A percentile compares a stretch with the other conserved stretches of the same genome.
phyloP scores from a whole-genome alignment of 2,797 vertebrate species.

The Lithobates pipiens region DNA sequence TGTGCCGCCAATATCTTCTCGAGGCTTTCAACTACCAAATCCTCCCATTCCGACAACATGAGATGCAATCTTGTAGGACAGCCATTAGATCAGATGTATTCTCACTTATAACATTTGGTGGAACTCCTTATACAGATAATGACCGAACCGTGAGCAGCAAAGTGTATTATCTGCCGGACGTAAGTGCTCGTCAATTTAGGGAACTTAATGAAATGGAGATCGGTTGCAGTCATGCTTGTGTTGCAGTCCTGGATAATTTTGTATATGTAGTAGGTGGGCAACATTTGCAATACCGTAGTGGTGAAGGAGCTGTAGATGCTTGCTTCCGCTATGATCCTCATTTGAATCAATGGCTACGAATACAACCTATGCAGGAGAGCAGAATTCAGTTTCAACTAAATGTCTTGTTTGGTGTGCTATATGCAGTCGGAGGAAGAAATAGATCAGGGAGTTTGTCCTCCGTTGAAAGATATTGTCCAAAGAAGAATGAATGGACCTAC shows the following conservation, averaged over 20 bases:
- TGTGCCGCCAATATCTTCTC: constrained; percentile 91
- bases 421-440: constrained; percentile 94
- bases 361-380: constrained; percentile 92
- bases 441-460: constrained; percentile 92
- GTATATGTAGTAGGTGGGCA: constrained; percentile 93
- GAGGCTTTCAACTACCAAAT: constrained; percentile 99
- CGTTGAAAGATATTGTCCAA: constrained; percentile 92
- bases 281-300: constrained; percentile 94
- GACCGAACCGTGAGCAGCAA: constrained; percentile 90
- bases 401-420: constrained; percentile 83
- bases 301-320: constrained; percentile 89
- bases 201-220: constrained; percentile 91
- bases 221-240: constrained; percentile 92
- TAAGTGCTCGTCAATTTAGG: constrained; percentile 85
- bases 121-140: constrained; percentile 95
- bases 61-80: constrained; percentile 92
- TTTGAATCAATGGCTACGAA: constrained; percentile 90
- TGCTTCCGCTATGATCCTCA: constrained; percentile 94
- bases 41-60: constrained; percentile 94
- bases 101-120: constrained; percentile 91
- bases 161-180: constrained; percentile 85
- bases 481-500: constrained; percentile 88
- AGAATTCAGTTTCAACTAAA: constrained; percentile 97
- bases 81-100: constrained; percentile 85
- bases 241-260: constrained; percentile 93